These are phyloP conservation scores for Corella eumyota DNA, from an alignment of 23 tunicate species.

Conservation along the genomic window DNA sequence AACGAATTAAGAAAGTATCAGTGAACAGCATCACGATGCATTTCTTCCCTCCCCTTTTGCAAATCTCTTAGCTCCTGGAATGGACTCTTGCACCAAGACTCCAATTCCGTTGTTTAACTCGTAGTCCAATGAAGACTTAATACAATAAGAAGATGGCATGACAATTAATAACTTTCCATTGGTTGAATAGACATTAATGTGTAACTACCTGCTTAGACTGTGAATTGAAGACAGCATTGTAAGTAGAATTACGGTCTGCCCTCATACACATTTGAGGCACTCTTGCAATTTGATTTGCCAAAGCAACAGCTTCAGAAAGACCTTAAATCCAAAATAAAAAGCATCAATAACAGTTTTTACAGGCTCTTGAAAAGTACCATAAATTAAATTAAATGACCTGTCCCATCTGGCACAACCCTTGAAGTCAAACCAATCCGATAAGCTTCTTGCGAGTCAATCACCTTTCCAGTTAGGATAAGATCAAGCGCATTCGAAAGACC, in stretches of 20 bases:
- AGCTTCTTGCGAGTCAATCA: slow-evolving; percentile 43
- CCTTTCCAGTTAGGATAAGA: slow-evolving; percentile 50
- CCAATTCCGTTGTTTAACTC: slow-evolving; percentile 27
- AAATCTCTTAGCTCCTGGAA: slow-evolving; percentile 33
- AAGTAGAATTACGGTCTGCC: slow-evolving; percentile 25
- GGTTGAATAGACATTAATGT: too few relatives aligned
- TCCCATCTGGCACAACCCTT: slow-evolving; percentile 43
- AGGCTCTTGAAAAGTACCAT: too few relatives aligned
- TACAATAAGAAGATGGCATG: too few relatives aligned
- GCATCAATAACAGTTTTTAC: too few relatives aligned
- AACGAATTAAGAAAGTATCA: too few relatives aligned
- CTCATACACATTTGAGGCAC: slow-evolving; percentile 24
- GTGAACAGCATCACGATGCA: too few relatives aligned
- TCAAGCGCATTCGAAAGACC: slow-evolving; percentile 75
- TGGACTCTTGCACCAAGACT: slow-evolving; percentile 16
- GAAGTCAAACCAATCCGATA: slow-evolving; percentile 40
- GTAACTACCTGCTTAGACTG: slow-evolving; percentile 32
- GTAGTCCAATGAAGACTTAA: slow-evolving; percentile 25
- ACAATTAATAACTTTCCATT: too few relatives aligned
- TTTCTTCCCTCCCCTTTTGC: slow-evolving; percentile 28
- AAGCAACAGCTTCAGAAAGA: slow-evolving; percentile 12
- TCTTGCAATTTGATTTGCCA: slow-evolving; percentile 25
- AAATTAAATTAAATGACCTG: too few relatives aligned
- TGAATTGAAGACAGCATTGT: slow-evolving; percentile 26
- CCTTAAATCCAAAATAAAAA: too few relatives aligned